A percentile compares a stretch with the other conserved stretches of the same genome.
phyloP scores from a whole-genome alignment of 2,113 vertebrate genomes.

The Caranx ignobilis region DNA sequence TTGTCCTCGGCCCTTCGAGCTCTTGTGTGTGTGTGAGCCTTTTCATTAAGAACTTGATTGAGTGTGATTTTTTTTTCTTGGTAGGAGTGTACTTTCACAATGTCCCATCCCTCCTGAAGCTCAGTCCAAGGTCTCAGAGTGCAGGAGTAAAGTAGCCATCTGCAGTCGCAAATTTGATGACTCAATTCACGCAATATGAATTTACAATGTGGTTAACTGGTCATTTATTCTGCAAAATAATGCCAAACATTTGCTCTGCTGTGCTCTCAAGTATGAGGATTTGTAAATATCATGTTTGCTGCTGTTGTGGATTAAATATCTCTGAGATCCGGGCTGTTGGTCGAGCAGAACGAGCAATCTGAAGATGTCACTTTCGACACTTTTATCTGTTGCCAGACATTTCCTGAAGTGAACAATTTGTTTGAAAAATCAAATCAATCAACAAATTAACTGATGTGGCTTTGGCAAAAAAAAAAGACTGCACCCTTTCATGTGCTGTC shows the following conservation, averaged over 20 bases:
- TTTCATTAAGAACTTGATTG: constrained; percentile 44
- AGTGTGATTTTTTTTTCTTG: constrained; percentile 58
- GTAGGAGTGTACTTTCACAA: constrained; percentile 6
- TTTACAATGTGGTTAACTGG: not conserved
- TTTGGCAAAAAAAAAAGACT: too few species aligned
- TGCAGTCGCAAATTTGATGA: not conserved
- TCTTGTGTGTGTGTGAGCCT: constrained; percentile 26
- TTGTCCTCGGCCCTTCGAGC: not conserved
- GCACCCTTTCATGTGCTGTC: too few species aligned
- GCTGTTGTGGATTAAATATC: not conserved
- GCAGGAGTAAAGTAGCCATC: not conserved
- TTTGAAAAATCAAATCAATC: too few species aligned
- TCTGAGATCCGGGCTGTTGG: too few species aligned
- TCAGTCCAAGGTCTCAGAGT: constrained; percentile 15
- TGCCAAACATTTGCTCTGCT: not conserved
- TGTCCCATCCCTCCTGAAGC: constrained; percentile 31
- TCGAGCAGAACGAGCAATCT: too few species aligned
- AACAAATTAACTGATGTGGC: too few species aligned
- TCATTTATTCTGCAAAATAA: not conserved
- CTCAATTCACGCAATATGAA: not conserved
- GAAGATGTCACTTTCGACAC: too few species aligned
- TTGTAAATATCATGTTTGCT: not conserved
- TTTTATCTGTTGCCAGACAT: too few species aligned
- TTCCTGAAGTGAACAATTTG: too few species aligned
- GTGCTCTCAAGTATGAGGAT: not conserved